Base-by-base conservation (phyloP, 2,113 vertebrate genomes). In the Gobiocypris rarus region DNA sequence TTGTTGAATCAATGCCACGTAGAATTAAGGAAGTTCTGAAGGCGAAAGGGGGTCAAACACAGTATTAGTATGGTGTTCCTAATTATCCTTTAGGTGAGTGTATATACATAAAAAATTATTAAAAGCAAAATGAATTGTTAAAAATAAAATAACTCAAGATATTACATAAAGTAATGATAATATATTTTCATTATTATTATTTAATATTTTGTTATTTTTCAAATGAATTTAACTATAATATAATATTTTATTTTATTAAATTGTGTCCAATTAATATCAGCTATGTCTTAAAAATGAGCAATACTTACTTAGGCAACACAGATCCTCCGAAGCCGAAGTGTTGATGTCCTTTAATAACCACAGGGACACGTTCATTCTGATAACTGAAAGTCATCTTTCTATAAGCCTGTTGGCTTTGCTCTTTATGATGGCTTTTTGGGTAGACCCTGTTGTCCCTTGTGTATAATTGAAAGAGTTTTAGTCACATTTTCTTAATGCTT, bases 241-340 rank as follows among this genome's bases (percentile, higher is more conserved):
- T 15, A 41, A 81, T 69, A 63, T 50, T n/a, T 22, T 56, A 67
- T 59, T 54, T n/a, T 17, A 22, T 31, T 31, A 31, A 26, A 73
- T 52, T 13, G 7, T 77, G 6, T 22, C n/a, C 9, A 61, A 31
- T 63, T 6, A 14, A 34, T 79, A 26, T 67, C 19, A 26, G 6
- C 54, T 54, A 48, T 76, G 24, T 7, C n/a, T n/a, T 34, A 56
- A 14, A 81, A 6, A 52, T 15, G 41, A 83, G 24, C 9, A 81
- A 9, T 34, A 19, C 54, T 71, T 59, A 77, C 67, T 78, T 89
- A 93, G 92, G 90, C 84, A 88, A 86, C n/a, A 48, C 52, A 5
- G 90, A 83, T 91, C 91, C 90, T 85, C 89, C 90, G 84, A 88
- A 92, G 6, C 87, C 80, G 31, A 90, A 91, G 87, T 85, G 90